Evolutionary conservation across 1,140 invertebrate species (phyloP), one percentile per base, ranked within the genome.

Genomic region (Halyomorpha halys): DNA sequence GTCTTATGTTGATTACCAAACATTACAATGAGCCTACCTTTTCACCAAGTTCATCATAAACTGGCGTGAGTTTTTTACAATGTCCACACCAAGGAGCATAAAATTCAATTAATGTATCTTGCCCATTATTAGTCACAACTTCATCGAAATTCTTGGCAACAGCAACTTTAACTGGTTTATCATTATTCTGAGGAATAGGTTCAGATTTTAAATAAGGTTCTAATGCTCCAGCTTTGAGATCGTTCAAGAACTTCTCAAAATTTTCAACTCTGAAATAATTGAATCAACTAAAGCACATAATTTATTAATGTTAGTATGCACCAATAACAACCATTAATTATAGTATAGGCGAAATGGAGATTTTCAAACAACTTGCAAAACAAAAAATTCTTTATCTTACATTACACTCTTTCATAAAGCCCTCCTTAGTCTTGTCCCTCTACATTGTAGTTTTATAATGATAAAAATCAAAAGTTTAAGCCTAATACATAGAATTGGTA

Each of bases 41-140:
- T 65, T 89, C 86, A 56, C 90, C 97, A 30, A 99, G 77, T 77
- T 99, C 94, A 66, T 97, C 94, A 76, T 83, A 98, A 56, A 92
- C 82, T 25, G 97, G 97, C 1, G 91, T 83, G 18, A 99, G 79
- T 74, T 91, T 93, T 78, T 97, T 97, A 79, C 97, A 99, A 73
- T 99, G 97, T 68, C 96, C 96, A 76, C 97, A 99, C 95, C 95
- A 98, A 0, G 95, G 94, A 39, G 95, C 95, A 77, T 98, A 98
- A 77, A 98, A 98, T 76, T 98, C 95, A 68, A 99, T 85, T 6
- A 99, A 78, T 5, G 91, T 91, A 77, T 99, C 97, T 73, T 95
- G 92, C 27, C 80, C 87, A 69, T 89, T 89, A 73, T 99, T 88
- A 9, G 83, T 87, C 0, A 99, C 93, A 56, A 98, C 79, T 63